Percentiles rank a stretch among this genome's conserved stretches.
phyloP scores from a whole-genome alignment of 2,888 invertebrate species.

The Scelioninae gen. 1 region DNA sequence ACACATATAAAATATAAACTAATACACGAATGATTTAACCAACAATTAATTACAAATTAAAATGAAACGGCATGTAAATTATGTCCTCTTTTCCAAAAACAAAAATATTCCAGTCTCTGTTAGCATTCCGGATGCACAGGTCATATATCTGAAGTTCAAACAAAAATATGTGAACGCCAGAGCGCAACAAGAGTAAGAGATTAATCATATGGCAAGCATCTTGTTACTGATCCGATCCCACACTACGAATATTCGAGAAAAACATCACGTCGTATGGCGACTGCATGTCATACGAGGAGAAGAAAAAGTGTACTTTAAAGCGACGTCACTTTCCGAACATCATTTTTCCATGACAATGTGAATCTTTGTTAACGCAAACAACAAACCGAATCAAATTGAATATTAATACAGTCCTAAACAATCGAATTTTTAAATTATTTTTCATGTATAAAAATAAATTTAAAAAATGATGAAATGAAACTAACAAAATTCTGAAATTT shows the following conservation, averaged over 20 bases:
- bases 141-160: constrained; percentile 38
- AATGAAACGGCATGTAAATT: no score
- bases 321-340: neutral
- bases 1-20: no score
- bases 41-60: no score
- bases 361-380: no score
- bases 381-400: no score
- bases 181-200: constrained; percentile 41
- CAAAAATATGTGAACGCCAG: constrained; percentile 36
- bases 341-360: neutral
- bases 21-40: no score
- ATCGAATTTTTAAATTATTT: no score
- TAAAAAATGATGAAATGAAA: no score
- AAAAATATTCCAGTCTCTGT: neutral
- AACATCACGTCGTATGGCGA: constrained; percentile 42
- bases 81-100: no score
- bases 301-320: constrained; percentile 4
- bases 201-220: constrained; percentile 64
- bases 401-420: no score
- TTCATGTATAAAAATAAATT: neutral
- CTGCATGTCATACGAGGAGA: constrained; percentile 43
- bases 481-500: no score
- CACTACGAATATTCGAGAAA: constrained; percentile 59
- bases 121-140: constrained; percentile 7
- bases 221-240: constrained; percentile 61